Conservation (phyloP, 2,113 vertebrate genomes). For the Lepidothrix coronata region DNA sequence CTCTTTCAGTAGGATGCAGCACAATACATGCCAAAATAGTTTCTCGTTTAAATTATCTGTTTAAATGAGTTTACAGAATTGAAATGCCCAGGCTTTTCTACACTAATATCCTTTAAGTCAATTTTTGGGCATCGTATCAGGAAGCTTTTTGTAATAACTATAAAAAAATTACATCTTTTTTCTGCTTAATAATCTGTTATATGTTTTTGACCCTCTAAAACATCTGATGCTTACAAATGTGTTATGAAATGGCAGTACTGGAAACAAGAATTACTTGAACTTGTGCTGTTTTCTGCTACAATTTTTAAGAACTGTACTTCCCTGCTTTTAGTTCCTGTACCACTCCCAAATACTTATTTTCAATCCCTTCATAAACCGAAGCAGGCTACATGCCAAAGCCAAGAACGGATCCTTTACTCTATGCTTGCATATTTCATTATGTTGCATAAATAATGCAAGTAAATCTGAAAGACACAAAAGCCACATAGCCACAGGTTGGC, state of each 20-base stretch:
- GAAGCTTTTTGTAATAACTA: not conserved
- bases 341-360: slow-evolving; percentile 24
- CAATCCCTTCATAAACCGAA: slow-evolving; percentile 22
- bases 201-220: not conserved
- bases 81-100: not conserved
- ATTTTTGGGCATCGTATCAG: not conserved
- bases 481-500: slow-evolving; percentile 50
- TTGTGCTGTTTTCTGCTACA: not conserved
- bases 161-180: not conserved
- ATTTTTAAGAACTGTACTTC: not conserved
- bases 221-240: not conserved
- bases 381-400: slow-evolving; percentile 4
- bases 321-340: not conserved
- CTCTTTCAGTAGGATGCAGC: not conserved
- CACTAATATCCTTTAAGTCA: not conserved
- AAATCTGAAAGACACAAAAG: slow-evolving; percentile 66
- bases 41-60: not conserved
- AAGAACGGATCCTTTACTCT: slow-evolving; percentile 49
- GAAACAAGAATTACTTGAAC: not conserved
- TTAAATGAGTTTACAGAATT: not conserved
- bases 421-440: slow-evolving; percentile 68
- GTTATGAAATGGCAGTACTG: not conserved
- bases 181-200: not conserved
- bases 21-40: not conserved
- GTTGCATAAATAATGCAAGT: slow-evolving; percentile 66